A percentile compares a stretch with the other conserved stretches of the same genome.
Conservation (phyloP, 2,888 invertebrate genomes). For the Tenthredo livida region DNA sequence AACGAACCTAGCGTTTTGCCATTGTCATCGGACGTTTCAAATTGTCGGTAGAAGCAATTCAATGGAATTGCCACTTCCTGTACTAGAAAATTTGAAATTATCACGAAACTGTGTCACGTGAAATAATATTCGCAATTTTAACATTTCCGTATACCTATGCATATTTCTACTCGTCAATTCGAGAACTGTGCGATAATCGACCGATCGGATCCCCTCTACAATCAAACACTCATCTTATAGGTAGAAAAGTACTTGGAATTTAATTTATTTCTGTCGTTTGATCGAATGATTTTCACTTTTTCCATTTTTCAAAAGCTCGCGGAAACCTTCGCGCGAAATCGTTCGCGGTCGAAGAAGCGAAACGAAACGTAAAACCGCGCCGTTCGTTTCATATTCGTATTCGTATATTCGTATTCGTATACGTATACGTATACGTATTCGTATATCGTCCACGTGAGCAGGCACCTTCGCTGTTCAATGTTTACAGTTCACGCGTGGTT, state of each 20-base stretch:
- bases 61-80: slow-evolving; percentile 53
- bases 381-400: background rate
- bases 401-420: background rate
- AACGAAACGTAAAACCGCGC: background rate
- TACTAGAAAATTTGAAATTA: slow-evolving; percentile 46
- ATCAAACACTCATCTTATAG: background rate
- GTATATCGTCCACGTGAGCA: slow-evolving; percentile 5
- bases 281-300: background rate
- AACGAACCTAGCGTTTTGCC: slow-evolving; percentile 1
- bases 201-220: background rate
- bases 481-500: slow-evolving; percentile 44
- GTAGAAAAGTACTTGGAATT: background rate
- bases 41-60: slow-evolving; percentile 51
- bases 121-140: background rate
- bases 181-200: background rate
- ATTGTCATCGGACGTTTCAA: slow-evolving; percentile 49
- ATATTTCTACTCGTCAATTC: background rate
- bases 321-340: background rate
- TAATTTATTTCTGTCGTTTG: no score
- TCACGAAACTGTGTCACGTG: slow-evolving; percentile 46
- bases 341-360: background rate
- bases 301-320: background rate
- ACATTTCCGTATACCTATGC: background rate
- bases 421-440: background rate
- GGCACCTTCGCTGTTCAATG: slow-evolving; percentile 10